Base-by-base conservation (phyloP, 2,888 invertebrate species). In the Agrochola circellaris region DNA sequence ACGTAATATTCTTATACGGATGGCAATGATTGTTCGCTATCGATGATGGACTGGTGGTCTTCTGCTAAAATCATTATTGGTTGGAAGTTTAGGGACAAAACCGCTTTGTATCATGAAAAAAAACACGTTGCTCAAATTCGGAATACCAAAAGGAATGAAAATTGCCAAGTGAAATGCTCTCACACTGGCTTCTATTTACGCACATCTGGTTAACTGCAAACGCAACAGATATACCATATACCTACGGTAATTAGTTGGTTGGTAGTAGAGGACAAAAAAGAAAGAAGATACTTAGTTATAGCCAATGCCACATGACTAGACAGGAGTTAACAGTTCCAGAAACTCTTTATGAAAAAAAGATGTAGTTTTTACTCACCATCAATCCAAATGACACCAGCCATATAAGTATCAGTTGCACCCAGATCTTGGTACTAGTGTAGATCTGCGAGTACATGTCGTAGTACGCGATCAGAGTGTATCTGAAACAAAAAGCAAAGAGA, bases 401-500 rank as follows among this genome's bases (percentile, higher is more conserved):
- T 81, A 98, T 98, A 79, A 97, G 97, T 30, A 98, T 91, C 91
- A 99, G 97, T 97, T 99, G 99, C 78, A 98, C 89, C 90, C 97
- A 97, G 88, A 99, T 98, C 91, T 98, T 97, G 58, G 97, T 96
- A 64, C 97, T 97, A 60, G 98, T 98, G 95, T 99, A 99, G 87
- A 99, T 97, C 91, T 97, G 97, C 61, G 97, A 97, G 95, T 99
- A 99, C 92, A 98, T 97, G 84, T 98, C 98, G 92, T 98, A 98
- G 93, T 98, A 98, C 58, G 98, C 98, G 91, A 99, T 99, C 89
- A 99, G 95, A 61, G 98, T 98, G 95, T 98, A 99, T 94, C 98
- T 98, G 97, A 51, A 97, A 97, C 85, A 85, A 89, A 65, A 78
- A 4, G n/a, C 23, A 58, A 42, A 51, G 4, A 48, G 26, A 66